Evolutionary conservation across 2,888 invertebrate genomes (phyloP).

Genomic region (Agrotis clavis): DNA sequence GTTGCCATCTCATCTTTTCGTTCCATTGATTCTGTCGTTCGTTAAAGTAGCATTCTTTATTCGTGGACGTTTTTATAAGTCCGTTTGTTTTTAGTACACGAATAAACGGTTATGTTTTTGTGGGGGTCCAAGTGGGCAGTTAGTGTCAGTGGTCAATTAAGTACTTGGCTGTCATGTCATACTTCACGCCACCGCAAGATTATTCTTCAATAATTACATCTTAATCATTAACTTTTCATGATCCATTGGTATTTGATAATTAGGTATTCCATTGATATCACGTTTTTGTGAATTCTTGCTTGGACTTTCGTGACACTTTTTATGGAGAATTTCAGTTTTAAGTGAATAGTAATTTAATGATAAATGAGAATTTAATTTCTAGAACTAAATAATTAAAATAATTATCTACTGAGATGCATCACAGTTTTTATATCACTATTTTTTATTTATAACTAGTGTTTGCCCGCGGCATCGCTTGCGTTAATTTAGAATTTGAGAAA

Average conservation of each 20-base stretch:
- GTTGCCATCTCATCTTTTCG: no score
- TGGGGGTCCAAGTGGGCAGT: no score
- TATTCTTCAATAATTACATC: background rate
- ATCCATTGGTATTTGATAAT: background rate
- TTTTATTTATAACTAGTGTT: background rate
- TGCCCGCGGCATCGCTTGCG: no score
- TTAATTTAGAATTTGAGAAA: no score
- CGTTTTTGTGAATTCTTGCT: background rate
- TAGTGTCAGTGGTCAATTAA: constrained; percentile 11
- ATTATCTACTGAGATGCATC: background rate
- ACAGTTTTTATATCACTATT: constrained; percentile 1
- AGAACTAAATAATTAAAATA: background rate
- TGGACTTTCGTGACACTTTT: background rate
- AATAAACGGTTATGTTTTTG: background rate
- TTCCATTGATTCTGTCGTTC: no score
- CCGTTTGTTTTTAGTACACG: no score
- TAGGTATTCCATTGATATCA: background rate
- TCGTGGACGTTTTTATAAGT: background rate
- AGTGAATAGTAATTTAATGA: background rate
- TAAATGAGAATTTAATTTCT: background rate
- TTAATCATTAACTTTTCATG: background rate
- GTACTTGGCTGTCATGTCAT: constrained; percentile 17
- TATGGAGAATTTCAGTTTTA: background rate
- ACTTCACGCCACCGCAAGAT: background rate
- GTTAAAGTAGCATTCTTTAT: background rate